phyloP scores from a whole-genome alignment of 2,888 invertebrate species.

The Ornithoptera alexandrae region DNA sequence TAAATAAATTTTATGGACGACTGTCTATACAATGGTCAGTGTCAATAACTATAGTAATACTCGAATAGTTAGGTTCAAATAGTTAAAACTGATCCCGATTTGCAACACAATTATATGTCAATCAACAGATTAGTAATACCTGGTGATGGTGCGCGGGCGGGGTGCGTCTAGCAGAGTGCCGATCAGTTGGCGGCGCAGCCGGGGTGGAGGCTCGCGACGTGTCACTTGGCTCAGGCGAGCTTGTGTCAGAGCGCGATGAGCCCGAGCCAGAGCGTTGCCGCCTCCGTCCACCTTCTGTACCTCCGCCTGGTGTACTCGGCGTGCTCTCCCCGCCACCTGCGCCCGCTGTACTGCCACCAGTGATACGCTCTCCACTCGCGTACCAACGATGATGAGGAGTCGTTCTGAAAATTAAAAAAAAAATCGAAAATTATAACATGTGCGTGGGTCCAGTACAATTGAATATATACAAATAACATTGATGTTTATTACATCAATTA shows the following conservation, averaged over 20 bases:
- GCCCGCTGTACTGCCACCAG: constrained; percentile 40
- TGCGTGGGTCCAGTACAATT: no score
- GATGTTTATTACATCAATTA: no score
- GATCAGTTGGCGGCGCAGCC: constrained; percentile 65
- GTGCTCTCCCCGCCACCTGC: constrained; percentile 56
- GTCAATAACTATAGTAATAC: no score
- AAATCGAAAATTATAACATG: neutral
- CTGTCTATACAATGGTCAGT: no score
- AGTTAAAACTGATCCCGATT: no score
- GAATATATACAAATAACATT: no score
- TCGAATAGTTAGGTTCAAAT: no score
- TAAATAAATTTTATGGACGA: no score
- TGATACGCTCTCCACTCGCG: constrained; percentile 53
- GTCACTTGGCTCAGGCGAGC: constrained; percentile 80
- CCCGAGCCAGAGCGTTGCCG: constrained; percentile 78
- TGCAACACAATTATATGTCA: no score
- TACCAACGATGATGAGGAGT: constrained; percentile 72
- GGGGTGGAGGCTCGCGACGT: constrained; percentile 81
- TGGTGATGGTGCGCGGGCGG: constrained; percentile 46
- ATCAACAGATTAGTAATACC: constrained; percentile 26
- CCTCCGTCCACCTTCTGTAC: constrained; percentile 67
- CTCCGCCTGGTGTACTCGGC: constrained; percentile 73
- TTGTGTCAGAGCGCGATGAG: constrained; percentile 76
- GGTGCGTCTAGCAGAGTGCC: constrained; percentile 55
- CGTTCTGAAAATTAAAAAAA: constrained; percentile 42